Conservation (phyloP, 2,113 vertebrate species). For the Pomatorhinus ruficollis region DNA sequence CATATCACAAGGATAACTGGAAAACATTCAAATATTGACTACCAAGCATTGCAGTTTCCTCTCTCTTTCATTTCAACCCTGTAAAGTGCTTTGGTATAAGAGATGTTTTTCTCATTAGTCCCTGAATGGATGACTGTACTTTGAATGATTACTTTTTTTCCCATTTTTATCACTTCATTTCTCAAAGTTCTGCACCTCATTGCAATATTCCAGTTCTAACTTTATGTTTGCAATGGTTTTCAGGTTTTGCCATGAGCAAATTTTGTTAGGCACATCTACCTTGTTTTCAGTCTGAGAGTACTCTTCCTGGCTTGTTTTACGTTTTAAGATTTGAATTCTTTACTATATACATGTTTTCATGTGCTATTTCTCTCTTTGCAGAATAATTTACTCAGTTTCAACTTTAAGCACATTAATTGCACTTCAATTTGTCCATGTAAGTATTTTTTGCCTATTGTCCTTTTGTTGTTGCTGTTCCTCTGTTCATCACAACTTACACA, state of each 20-base stretch:
- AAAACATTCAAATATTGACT: background rate
- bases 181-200: background rate
- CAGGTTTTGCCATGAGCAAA: background rate
- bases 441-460: background rate
- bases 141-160: background rate
- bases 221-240: background rate
- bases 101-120: background rate
- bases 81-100: background rate
- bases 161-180: background rate
- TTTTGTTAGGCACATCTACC: rapidly evolving
- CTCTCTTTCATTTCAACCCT: background rate
- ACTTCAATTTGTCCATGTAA: background rate
- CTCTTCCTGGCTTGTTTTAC: background rate
- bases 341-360: background rate
- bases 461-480: background rate
- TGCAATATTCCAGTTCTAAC: background rate
- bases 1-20: background rate
- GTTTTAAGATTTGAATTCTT: background rate
- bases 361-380: background rate
- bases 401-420: background rate
- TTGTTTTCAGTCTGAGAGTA: background rate
- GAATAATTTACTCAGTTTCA: background rate
- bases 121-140: background rate
- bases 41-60: background rate
- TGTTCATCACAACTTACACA: background rate